Evolutionary conservation across 2,888 invertebrate genomes (phyloP).

Genomic region (Salticus scenicus): DNA sequence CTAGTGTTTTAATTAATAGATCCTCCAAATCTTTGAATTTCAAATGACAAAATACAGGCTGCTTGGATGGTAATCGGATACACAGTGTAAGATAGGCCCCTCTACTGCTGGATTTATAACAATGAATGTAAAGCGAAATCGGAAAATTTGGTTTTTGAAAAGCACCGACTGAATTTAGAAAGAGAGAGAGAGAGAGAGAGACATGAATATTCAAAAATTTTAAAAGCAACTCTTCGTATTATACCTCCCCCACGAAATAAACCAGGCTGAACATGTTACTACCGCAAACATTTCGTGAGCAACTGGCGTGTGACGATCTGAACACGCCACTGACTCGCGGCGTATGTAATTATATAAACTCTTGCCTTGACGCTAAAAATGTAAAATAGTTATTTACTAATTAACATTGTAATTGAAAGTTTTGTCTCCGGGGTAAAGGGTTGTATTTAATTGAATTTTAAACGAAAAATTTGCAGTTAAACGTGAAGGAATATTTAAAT

Average conservation of each 20-base stretch:
- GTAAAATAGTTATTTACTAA: constrained; percentile 4
- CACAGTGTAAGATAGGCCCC: not conserved
- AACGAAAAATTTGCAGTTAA: not conserved
- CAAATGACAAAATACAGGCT: too few species aligned
- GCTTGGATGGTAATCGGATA: not conserved
- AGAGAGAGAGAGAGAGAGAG: not conserved
- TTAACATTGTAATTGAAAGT: constrained; percentile 12
- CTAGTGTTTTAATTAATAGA: too few species aligned
- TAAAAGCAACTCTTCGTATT: not conserved
- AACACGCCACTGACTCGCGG: not conserved
- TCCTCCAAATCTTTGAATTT: too few species aligned
- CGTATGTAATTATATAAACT: not conserved
- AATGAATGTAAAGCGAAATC: constrained; percentile 12
- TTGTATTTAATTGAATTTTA: not conserved
- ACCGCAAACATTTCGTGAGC: not conserved
- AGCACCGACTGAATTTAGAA: too few species aligned
- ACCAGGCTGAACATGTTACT: not conserved
- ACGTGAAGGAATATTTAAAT: not conserved
- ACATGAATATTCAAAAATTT: constrained; percentile 1
- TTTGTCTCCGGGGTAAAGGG: not conserved
- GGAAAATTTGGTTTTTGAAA: not conserved
- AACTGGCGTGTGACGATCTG: not conserved
- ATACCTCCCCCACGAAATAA: too few species aligned
- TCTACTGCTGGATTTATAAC: not conserved
- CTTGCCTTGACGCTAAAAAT: not conserved